Base-by-base conservation (phyloP, 2,113 vertebrate genomes). In the Pelecanoides urinatrix region DNA sequence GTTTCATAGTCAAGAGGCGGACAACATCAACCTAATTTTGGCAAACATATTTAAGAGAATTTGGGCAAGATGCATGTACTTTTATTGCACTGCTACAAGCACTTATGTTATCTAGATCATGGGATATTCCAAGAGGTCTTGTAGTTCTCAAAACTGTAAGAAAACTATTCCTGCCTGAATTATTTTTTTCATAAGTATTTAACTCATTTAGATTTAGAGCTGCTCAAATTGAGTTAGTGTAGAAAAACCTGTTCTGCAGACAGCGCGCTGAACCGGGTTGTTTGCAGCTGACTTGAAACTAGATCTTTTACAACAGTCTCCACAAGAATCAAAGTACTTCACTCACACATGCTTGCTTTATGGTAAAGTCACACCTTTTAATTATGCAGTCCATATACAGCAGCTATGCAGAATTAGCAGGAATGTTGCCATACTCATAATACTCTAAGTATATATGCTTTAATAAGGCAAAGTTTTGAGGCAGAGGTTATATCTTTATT, bases 331-430 rank as follows among this genome's bases (percentile, higher is more conserved):
- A 8, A 47, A 83, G 49, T 10, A 14, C n/a, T 16, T 50, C 29
- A 55, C 15, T 65, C 20, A 7, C 6, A 8, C 6, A 2, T 4
- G 20, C 26, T 77, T 66, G 30, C 18, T 59, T 23, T 49, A 42
- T 16, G 13, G 26, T 11, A 52, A 36, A 62, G 23, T 30, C 29
- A 30, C 20, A 34, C 12, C 42, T 78, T 72, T 14, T 49, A 13
- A 32, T 56, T 7, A 19, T 9, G 2, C 2, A 10, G 14, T 63
- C 16, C 58, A 21, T 1, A 4, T 3, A 34, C 3, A 62, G 20
- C 20, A 83, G 11, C 30, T 18, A 5, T 15, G 56, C 42, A 68
- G 22, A 42, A 19, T 34, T 13, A 12, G 10, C 53, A 68, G 32
- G 9, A 7, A 30, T 36, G 11, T 6, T 23, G 8, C 4, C 44